Evolutionary conservation across 2,888 invertebrate species (phyloP).

Genomic region (Junonia oenone): DNA sequence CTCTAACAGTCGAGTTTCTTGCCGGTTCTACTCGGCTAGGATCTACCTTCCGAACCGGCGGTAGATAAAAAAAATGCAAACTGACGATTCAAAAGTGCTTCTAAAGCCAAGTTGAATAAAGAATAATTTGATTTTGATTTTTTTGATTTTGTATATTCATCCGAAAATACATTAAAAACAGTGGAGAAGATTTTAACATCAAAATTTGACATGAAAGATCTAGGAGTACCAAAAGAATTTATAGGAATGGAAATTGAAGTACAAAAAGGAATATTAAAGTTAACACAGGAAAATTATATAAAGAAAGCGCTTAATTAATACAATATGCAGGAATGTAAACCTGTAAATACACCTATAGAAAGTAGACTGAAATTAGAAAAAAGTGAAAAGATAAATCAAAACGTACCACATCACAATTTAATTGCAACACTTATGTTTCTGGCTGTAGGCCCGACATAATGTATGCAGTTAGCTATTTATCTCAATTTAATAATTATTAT

Average conservation of each 20-base stretch:
- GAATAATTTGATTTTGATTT: too few relatives aligned
- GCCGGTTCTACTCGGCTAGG: too few relatives aligned
- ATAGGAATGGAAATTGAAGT: background rate
- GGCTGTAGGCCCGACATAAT: slow-evolving; percentile 20
- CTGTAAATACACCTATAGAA: background rate
- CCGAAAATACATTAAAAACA: background rate
- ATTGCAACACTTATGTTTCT: slow-evolving; percentile 24
- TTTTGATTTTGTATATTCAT: too few relatives aligned
- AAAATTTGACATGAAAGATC: slow-evolving; percentile 10
- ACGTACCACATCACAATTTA: slow-evolving; percentile 7
- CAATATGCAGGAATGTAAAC: background rate
- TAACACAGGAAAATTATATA: background rate
- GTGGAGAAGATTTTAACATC: background rate
- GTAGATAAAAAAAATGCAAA: too few relatives aligned
- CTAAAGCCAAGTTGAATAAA: too few relatives aligned
- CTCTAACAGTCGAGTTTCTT: too few relatives aligned
- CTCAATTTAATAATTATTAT: slow-evolving; percentile 13
- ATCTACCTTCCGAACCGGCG: too few relatives aligned
- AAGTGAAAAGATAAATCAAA: background rate
- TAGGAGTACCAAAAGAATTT: background rate
- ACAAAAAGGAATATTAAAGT: background rate
- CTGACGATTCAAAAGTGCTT: too few relatives aligned
- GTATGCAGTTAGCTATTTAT: slow-evolving; percentile 18
- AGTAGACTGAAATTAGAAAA: background rate
- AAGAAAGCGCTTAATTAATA: background rate